A percentile compares a stretch with the other conserved stretches of the same genome.
phyloP scores from a whole-genome alignment of 2,113 vertebrate genomes.

The cattle (Bos taurus) region ARS-UCD2.0 NC_037349.1:30296001-30296500 shows the following conservation, averaged over 20 bases:
- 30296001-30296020: background rate
- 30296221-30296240: background rate
- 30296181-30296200: background rate
- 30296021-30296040: background rate
- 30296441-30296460: conserved; percentile 50
- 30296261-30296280: background rate
- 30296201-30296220: background rate
- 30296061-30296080: background rate
- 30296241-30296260: conserved; percentile 25
- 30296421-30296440: conserved; percentile 46
- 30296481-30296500: conserved; percentile 61
- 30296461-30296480: conserved; percentile 65
- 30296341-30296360: conserved; percentile 51
- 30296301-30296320: conserved; percentile 40
- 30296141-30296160: background rate
- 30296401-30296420: conserved; percentile 36
- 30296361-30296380: conserved; percentile 41
- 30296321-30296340: background rate
- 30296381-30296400: conserved; percentile 63
- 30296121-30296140: background rate
- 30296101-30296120: background rate
- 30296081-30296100: background rate
- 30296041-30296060: background rate
- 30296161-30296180: background rate
- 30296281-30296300: conserved; percentile 31